Evolutionary conservation across 2,113 vertebrate species (phyloP).

Genomic region (Phocoena sinus): DNA sequence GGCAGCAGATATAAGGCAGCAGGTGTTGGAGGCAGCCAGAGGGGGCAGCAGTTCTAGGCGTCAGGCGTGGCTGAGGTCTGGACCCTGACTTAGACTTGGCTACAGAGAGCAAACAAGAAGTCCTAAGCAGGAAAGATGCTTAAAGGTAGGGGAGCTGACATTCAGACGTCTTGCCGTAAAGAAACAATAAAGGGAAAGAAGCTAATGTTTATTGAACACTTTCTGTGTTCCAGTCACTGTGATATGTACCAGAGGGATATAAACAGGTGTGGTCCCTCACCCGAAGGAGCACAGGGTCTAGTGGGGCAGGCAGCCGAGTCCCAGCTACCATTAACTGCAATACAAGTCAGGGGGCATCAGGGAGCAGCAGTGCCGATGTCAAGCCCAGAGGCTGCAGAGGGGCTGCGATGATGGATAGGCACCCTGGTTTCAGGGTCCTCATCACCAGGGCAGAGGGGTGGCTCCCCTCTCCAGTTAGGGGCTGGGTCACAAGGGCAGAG

Average conservation of each 20-base stretch:
- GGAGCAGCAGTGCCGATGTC: not conserved
- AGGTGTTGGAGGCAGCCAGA: not conserved
- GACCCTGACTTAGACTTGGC: not conserved
- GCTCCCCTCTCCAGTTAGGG: not conserved
- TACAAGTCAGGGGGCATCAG: not conserved
- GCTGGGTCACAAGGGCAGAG: not conserved
- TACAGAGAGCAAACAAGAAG: not conserved
- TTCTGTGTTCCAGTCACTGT: not conserved
- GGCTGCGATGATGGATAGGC: not conserved
- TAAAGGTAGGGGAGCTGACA: not conserved
- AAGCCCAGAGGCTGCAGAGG: not conserved
- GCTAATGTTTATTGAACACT: not conserved
- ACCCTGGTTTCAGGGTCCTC: not conserved
- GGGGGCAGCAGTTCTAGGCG: no score
- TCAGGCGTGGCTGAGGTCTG: not conserved
- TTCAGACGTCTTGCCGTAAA: not conserved
- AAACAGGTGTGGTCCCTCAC: not conserved
- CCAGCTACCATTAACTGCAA: not conserved
- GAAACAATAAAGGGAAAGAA: not conserved
- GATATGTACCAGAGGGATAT: no score
- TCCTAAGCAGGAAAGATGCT: not conserved
- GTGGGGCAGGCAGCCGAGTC: accelerated
- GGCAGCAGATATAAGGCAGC: not conserved
- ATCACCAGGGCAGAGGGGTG: not conserved
- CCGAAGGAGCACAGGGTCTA: not conserved